Evolutionary conservation across 92 coral and sea anemone species (phyloP).

Genomic region (Heteractis magnifica): DNA sequence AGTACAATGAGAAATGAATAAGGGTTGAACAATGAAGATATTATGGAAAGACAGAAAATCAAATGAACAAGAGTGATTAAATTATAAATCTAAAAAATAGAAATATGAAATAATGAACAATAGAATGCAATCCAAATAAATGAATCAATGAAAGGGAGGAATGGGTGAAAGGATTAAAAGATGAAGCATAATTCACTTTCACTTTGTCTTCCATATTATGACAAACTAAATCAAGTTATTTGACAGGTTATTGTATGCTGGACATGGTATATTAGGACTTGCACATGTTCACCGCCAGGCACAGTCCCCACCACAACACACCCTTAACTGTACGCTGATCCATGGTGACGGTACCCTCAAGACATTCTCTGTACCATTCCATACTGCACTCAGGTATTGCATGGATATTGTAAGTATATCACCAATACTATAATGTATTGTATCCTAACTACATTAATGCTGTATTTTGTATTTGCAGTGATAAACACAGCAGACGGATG

Average conservation of each 20-base stretch:
- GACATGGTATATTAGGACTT: conserved; percentile 94
- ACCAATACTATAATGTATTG: no score
- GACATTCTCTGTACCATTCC: conserved; percentile 91
- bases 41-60: no score
- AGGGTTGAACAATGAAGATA: no score
- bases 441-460: neutral
- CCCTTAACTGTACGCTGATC: conserved; percentile 84
- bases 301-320: conserved; percentile 84
- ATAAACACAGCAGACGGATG: conserved; percentile 92
- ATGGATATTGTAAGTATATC: neutral
- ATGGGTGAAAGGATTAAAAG: no score
- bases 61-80: no score
- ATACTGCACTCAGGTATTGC: conserved; percentile 84
- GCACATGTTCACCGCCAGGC: conserved; percentile 94
- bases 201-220: no score
- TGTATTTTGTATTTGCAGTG: conserved; percentile 42
- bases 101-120: no score
- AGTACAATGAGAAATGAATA: no score
- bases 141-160: no score
- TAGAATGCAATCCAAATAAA: no score
- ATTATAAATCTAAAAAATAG: no score
- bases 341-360: conserved; percentile 89
- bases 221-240: neutral
- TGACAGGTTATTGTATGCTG: conserved; percentile 83
- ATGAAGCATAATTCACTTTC: no score